Base-by-base conservation (phyloP, 2,888 invertebrate species). In the Baccha elongata region DNA sequence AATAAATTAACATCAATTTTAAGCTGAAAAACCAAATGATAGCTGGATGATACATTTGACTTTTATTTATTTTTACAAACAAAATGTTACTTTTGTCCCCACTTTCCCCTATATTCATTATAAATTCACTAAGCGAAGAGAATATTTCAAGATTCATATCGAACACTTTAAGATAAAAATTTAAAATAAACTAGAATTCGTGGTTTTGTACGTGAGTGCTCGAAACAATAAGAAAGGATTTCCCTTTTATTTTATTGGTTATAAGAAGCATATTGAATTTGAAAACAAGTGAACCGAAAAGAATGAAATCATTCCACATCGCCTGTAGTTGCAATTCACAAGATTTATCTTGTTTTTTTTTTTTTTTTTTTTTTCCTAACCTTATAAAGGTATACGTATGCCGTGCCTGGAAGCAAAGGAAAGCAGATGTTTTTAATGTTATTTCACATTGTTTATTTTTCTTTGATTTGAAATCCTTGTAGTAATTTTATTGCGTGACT, bases 351-450 rank as follows among this genome's bases (percentile, higher is more conserved):
- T 26, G 19, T 53, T 6, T 19, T 13, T 21, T 1, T 21, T 46
- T 2, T 3, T 42, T 1, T 44, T 44, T 23, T 48, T 44, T 19
- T 23, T 21, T 52, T 11, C 32, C 13, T 55, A 55, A 37, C 13
- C 21, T 37, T 55, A 13, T 26, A 6, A 26, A 26, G 3, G 26
- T 26, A 26, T 26, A 26, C 6, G 26, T 6, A 26, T 26, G n/a
- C n/a, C n/a, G n/a, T n/a, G 26, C 6, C 26, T 26, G 6, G 26
- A 6, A 26, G 26, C 26, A 26, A 4, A 4, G 3, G 6, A 21
- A 23, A 48, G 13, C 46, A 46, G 46, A 46, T 46, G 46, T 19
- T 46, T 46, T 46, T 46, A 46, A 46, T 46, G 46, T 21, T 46
- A 10, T 11, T 1, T 13, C 7, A 13, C 17, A 23, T 3, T 29